Evolutionary conservation across 1,140 invertebrate species (phyloP).

Genomic region (Bombus difficillimus): DNA sequence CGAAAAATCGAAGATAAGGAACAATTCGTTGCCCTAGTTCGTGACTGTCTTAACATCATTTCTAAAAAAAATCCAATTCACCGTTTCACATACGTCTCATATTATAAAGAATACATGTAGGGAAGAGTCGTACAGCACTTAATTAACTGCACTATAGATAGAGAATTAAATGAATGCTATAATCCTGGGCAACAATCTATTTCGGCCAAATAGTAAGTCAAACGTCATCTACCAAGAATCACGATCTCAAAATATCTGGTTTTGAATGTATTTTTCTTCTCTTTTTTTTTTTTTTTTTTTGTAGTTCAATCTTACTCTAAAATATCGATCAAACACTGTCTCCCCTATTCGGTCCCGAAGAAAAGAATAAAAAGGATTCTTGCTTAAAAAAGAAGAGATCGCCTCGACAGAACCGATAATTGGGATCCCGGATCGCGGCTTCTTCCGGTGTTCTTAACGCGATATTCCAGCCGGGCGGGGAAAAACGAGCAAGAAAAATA

Average conservation of each 20-base stretch:
- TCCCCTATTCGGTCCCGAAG: too few species aligned
- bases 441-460: conserved; percentile 34
- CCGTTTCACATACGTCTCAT: too few species aligned
- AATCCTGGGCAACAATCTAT: too few species aligned
- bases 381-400: not conserved
- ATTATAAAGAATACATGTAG: too few species aligned
- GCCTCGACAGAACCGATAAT: conserved; percentile 26
- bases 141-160: too few species aligned
- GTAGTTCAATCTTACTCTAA: not conserved
- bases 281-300: not conserved
- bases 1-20: not conserved
- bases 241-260: not conserved
- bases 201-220: too few species aligned
- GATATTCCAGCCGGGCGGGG: not conserved
- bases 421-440: conserved; percentile 25
- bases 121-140: too few species aligned
- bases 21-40: not conserved
- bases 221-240: not conserved
- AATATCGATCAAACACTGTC: not conserved
- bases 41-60: too few species aligned
- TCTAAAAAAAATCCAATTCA: too few species aligned
- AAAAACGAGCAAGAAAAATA: not conserved
- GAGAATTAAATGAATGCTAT: too few species aligned
- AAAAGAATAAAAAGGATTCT: not conserved
- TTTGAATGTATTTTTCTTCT: not conserved